Conservation (phyloP, 1,140 invertebrate species). For the Hormaphis cornu region DNA sequence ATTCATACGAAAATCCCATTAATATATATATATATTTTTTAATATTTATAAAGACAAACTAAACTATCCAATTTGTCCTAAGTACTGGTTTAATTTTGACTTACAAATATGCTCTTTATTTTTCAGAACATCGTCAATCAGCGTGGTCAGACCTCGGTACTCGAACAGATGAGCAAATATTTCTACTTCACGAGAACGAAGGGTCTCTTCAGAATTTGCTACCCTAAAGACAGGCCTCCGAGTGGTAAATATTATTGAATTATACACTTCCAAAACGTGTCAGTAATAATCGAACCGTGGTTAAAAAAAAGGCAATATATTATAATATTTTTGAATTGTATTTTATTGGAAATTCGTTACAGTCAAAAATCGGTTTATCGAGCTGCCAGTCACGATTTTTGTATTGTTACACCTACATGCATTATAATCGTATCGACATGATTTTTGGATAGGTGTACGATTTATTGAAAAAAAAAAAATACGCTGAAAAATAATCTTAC, state of each 20-base stretch:
- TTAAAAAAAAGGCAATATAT: no score
- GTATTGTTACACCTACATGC: background rate
- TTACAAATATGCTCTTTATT: background rate
- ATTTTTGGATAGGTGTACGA: background rate
- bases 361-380: background rate
- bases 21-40: background rate
- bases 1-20: no score
- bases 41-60: background rate
- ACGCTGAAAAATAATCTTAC: no score
- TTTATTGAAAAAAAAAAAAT: no score
- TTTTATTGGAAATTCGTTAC: background rate
- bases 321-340: background rate
- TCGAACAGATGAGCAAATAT: slow-evolving; percentile 71
- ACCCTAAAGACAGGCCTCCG: slow-evolving; percentile 75
- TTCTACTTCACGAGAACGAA: slow-evolving; percentile 77
- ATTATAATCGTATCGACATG: background rate
- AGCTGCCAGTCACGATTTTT: background rate
- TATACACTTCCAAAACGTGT: no score
- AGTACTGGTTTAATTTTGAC: background rate
- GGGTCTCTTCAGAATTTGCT: slow-evolving; percentile 82
- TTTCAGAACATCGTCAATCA: slow-evolving; percentile 50
- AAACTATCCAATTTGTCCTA: background rate
- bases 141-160: slow-evolving; percentile 56
- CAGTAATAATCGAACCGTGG: no score
- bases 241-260: slow-evolving; percentile 54